Evolutionary conservation across 2,113 vertebrate species (phyloP), one percentile per base, ranked within the genome.

Genomic region (Physeter macrocephalus): DNA sequence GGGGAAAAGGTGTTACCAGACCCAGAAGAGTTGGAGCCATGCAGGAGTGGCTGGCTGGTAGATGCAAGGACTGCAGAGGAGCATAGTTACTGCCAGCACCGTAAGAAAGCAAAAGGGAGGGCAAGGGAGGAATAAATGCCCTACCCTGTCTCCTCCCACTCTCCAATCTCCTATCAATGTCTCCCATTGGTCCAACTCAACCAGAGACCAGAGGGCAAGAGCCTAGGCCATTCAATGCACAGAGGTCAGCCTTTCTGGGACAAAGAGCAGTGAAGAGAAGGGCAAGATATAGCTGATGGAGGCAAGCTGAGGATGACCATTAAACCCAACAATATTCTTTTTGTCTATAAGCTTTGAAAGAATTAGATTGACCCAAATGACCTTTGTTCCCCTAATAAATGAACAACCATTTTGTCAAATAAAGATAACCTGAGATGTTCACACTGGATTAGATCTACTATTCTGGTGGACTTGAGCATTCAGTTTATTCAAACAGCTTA

Each of bases 341-440:
- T 61, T 49, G 46, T 74, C 64, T 74, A 6, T 10, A 85, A 85
- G 2, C 57, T 69, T 62, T n/a, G 25, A 13, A 64, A 46, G n/a
- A 92, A 69, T 67, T 89, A 82, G 20, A 78, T 64, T 64, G 11
- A 88, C 13, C 20, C 54, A 72, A 83, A 81, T 74, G 13, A 43
- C 9, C 31, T 88, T 69, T 61, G 15, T 86, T 43, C 4, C 27
- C 8, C 18, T 11, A 54, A 31, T 43, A 66, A 96, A 83, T 87
- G 4, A 94, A n/a, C 3, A 93, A 69, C 41, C 75, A 41, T 43
- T 66, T 85, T 90, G 21, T 67, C 62, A 96, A 25, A 71, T 69
- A 49, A 94, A 82, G 77, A 67, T 34, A 64, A 31, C 11, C 39
- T 71, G 34, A 69, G 3, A 25, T 46, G 18, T 36, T 89, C 39